Percentiles rank a stretch among this genome's conserved stretches.
phyloP scores from a whole-genome alignment of 2,797 vertebrate genomes.

The Cuculus canorus region DNA sequence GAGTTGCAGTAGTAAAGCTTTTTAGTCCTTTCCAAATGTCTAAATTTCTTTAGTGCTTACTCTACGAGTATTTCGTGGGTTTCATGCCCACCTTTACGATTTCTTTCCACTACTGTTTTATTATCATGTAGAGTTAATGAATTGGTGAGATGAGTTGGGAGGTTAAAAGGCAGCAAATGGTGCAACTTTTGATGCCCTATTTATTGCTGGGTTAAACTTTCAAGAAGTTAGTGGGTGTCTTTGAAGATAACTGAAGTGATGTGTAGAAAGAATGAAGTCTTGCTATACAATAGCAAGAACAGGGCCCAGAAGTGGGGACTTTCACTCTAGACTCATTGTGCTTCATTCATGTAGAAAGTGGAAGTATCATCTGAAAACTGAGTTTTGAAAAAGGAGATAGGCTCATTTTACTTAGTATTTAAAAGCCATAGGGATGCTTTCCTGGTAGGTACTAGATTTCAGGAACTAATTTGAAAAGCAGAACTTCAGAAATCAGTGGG shows the following conservation, averaged over 20 bases:
- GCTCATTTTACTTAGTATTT: not conserved
- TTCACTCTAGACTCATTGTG: rapidly evolving
- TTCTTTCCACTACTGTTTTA: rapidly evolving
- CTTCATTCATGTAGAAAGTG: not conserved
- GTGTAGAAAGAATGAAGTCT: not conserved
- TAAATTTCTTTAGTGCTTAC: not conserved
- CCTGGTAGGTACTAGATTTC: not conserved
- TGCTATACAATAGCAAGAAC: rapidly evolving
- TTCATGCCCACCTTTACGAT: not conserved
- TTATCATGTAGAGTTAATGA: not conserved
- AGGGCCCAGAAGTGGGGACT: not conserved
- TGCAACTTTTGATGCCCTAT: not conserved
- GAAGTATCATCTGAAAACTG: not conserved
- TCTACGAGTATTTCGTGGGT: not conserved
- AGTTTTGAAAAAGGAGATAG: not conserved
- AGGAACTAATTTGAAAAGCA: not conserved
- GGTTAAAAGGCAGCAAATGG: not conserved
- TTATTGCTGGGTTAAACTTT: not conserved
- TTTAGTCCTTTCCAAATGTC: not conserved
- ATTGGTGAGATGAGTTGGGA: not conserved
- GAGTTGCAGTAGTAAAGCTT: not conserved
- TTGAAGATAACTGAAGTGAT: not conserved
- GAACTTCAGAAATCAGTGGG: not conserved
- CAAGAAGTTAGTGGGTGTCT: not conserved
- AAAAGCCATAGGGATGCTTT: not conserved